These are phyloP conservation scores for Acrossocheilus wenchowensis DNA, from an alignment of 2,797 vertebrate species.

Conservation along the genomic window DNA sequence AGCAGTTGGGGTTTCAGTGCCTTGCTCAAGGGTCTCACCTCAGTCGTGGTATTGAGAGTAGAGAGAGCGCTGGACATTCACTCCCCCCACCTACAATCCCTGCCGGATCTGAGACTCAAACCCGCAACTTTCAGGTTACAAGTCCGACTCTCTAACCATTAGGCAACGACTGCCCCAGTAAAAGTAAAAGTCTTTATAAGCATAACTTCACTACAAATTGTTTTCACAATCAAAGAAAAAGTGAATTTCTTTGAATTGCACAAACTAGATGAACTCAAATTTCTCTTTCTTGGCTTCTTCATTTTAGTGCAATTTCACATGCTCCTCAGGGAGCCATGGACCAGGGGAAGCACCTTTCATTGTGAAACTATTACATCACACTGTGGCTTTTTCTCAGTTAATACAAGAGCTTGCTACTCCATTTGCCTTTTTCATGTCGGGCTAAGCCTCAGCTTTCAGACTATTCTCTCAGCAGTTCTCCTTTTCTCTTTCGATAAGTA, in stretches of 20 bases:
- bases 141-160: no score
- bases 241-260: constrained; percentile 9
- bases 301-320: constrained; percentile 14
- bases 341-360: constrained; percentile 19
- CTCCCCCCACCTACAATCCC: no score
- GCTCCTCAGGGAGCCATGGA: neutral
- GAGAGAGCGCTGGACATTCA: no score
- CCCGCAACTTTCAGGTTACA: no score
- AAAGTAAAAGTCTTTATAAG: neutral
- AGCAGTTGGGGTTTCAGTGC: no score
- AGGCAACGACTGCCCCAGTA: no score
- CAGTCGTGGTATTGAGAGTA: no score
- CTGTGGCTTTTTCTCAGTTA: constrained; percentile 28
- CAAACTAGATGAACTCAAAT: neutral
- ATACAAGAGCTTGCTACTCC: constrained; percentile 10
- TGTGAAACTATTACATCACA: constrained; percentile 43
- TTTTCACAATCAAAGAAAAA: neutral
- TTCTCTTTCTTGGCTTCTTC: neutral
- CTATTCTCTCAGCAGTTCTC: constrained; percentile 17
- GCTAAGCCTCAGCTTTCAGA: neutral
- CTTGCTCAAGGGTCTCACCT: no score
- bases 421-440: neutral
- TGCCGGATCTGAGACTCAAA: no score
- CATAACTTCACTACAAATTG: neutral
- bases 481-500: constrained; percentile 16